Conservation (phyloP, 2,797 vertebrate genomes). For the Natrix natrix region DNA sequence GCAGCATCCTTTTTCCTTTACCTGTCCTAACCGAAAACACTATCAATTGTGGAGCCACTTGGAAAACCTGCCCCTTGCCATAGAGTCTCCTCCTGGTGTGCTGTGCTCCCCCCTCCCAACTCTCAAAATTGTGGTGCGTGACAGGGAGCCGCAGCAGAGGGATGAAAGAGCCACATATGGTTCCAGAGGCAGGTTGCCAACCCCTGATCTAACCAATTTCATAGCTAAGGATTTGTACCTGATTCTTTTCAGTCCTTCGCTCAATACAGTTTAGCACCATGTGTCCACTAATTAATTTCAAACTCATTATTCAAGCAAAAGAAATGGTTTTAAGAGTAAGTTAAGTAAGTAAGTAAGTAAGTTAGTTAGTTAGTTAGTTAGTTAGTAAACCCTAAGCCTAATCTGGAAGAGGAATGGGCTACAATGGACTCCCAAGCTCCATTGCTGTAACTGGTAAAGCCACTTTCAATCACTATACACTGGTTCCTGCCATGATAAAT, state of each 20-base stretch:
- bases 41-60: no score
- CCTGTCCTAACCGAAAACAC: no score
- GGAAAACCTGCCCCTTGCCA: no score
- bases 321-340: neutral
- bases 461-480: neutral
- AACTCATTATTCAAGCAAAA: neutral
- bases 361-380: no score
- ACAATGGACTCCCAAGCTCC: neutral
- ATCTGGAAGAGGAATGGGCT: neutral
- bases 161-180: no score
- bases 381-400: neutral
- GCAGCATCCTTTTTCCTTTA: no score
- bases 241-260: neutral
- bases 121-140: no score
- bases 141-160: no score
- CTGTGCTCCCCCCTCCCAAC: no score
- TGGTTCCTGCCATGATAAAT: neutral
- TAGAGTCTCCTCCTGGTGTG: no score
- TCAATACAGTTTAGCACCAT: neutral
- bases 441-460: neutral
- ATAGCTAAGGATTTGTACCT: neutral
- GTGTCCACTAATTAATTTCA: neutral
- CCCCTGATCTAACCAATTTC: neutral
- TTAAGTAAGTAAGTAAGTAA: no score
- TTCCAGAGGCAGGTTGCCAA: no score